Evolutionary conservation across 2,797 vertebrate genomes (phyloP), one percentile per base, ranked within the genome.

Genomic region (Cephalopachus bancanus): DNA sequence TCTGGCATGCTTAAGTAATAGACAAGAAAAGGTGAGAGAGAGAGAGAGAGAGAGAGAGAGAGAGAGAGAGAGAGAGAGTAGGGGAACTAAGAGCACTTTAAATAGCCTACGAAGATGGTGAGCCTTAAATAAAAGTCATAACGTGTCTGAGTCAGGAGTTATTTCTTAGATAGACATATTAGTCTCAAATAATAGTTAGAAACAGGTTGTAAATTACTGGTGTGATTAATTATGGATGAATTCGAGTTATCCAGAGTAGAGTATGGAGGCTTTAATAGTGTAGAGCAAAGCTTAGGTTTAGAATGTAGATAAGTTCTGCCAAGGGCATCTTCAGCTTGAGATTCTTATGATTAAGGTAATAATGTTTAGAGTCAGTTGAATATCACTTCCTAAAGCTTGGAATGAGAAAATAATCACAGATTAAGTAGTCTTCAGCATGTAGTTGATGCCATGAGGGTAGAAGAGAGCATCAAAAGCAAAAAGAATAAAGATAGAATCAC

Each of bases 111-210:
- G 57, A 83, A 85, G 28, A 81, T 0, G 4, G 1, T 62, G 3
- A 89, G 26, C 9, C 28, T 30, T 17, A 72, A 93, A 93, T 55
- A 67, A 91, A 95, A 64, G 17, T 11, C 12, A 60, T 0, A 44
- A 80, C 59, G 7, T 76, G 10, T 65, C 51, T 80, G 4, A 91
- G 5, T 59, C 22, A 28, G 24, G 26, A 88, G 9, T 28, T 96
- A 65, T 79, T 89, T 87, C 80, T 65, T 44, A 78, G 49, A 92
- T 16, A 86, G 55, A 91, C 93, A 59, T 72, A 83, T 24, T 37
- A 8, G 24, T 78, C 33, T 90, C 3, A 3, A 67, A 6, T 2
- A 33, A 28, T 51, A 92, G 49, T 84, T 76, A 62, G 11, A 79
- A 95, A 85, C 3, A 44, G 12, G 62, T 8, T 44, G 30, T 30